Evolutionary conservation across 2,113 vertebrate genomes (phyloP), one percentile per base, ranked within the genome.

Genomic region (Fulica atra): DNA sequence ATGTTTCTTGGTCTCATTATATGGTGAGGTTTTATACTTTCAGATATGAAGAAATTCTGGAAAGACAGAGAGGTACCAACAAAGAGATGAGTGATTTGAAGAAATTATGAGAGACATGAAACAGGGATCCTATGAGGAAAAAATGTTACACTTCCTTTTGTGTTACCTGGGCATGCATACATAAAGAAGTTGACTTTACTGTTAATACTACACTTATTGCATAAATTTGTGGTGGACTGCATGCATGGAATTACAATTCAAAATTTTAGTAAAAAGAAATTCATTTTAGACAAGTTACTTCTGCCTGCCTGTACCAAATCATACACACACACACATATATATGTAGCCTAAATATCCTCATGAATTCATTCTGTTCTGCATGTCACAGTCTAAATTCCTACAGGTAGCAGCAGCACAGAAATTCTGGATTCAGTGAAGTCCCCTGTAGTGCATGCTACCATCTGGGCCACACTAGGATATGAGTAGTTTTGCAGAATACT

Each of bases 81-180:
- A 42, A 65, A 10, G 9, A 90, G 82, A 86, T 6, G 3, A 65
- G 5, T 29, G 17, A 51, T 48, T 60, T 65, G 18, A 86, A 80
- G 36, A 60, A 61, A 65, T 44, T 36, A n/a, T 29, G 4, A 69
- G 25, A 90, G 9, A 69, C 10, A 10, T 17, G 51, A 83, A 80
- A 2, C 3, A 66, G 7, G 5, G 9, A 70, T 50, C 7, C 13
- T 33, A 38, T 21, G 26, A 66, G 31, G n/a, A 78, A 92, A 88
- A 92, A 63, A 17, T 16, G 2, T 17, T 40, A 38, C 59, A 46
- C 6, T 54, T 77, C 13, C 4, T 46, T 93, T 81, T 71, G 3
- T 46, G 23, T 68, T 91, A 42, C 7, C 15, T 74, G 0, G 0
- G 4, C 29, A 44, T 0, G 0, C 33, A 42, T 36, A 29, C 1